A percentile compares a stretch with the other conserved stretches of the same genome.
Evolutionary conservation across 2,888 invertebrate species (phyloP).

Genomic region (Drosophila melanosoma): DNA sequence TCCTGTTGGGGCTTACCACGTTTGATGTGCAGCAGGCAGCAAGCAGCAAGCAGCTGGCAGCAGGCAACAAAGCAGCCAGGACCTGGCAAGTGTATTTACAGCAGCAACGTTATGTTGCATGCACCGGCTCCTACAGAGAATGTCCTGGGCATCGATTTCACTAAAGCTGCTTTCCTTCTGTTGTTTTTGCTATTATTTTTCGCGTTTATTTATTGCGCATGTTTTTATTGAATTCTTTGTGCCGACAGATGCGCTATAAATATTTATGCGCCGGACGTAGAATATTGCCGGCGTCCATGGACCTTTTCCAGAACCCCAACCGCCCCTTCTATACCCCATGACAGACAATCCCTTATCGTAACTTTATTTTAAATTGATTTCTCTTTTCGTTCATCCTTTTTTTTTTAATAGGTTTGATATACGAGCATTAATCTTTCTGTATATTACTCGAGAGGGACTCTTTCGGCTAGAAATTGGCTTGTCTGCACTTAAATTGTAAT

Average conservation of each 20-base stretch:
- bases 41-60: conserved; percentile 7
- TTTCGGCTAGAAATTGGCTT: conserved; percentile 58
- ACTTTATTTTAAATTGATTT: conserved; percentile 71
- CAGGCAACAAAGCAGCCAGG: background rate
- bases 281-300: conserved; percentile 56
- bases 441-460: conserved; percentile 54
- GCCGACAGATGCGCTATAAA: conserved; percentile 75
- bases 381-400: conserved; percentile 45
- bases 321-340: background rate
- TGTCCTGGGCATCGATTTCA: conserved; percentile 39
- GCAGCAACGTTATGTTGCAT: conserved; percentile 23
- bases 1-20: conserved; percentile 7
- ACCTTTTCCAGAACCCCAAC: conserved; percentile 9
- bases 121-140: conserved; percentile 9
- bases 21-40: conserved; percentile 19
- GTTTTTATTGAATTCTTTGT: conserved; percentile 78
- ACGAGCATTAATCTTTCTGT: conserved; percentile 41
- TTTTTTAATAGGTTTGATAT: conserved; percentile 5
- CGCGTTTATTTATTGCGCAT: conserved; percentile 76
- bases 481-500: conserved; percentile 78
- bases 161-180: background rate
- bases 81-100: conserved; percentile 26
- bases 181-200: conserved; percentile 31
- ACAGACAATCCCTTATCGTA: conserved; percentile 38
- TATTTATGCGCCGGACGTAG: conserved; percentile 72